Evolutionary conservation across 2,797 vertebrate species (phyloP).

Genomic region (Crocidura indochinensis): DNA sequence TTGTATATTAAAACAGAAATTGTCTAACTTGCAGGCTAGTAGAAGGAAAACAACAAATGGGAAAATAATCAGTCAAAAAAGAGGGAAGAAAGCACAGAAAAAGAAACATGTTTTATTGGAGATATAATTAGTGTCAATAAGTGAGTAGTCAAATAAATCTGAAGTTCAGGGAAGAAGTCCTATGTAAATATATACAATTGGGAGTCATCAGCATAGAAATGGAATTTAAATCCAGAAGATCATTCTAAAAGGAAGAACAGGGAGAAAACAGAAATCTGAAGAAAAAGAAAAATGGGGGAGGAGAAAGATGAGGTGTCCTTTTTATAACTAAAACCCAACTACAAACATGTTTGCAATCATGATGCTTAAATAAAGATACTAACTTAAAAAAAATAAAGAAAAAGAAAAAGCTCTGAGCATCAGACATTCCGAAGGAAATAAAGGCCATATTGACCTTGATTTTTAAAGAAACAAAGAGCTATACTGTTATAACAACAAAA

Average conservation of each 20-base stretch:
- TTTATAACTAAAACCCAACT: too few species aligned
- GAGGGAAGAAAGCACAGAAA: not conserved
- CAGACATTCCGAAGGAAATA: not conserved
- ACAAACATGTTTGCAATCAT: too few species aligned
- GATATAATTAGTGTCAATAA: not conserved
- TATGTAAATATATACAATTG: constrained; percentile 33
- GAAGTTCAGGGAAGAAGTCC: constrained; percentile 23
- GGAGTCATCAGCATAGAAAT: not conserved
- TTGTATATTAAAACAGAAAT: not conserved
- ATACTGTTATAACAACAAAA: not conserved
- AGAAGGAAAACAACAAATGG: not conserved
- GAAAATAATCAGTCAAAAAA: constrained; percentile 18
- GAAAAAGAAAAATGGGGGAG: not conserved
- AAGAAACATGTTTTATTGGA: not conserved
- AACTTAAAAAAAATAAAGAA: too few species aligned
- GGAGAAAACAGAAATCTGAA: not conserved
- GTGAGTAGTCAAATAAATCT: not conserved
- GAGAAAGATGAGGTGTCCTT: too few species aligned
- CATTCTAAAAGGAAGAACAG: not conserved
- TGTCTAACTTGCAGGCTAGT: not conserved
- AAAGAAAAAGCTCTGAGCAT: not conserved
- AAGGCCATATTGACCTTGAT: not conserved
- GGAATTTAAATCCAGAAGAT: not conserved
- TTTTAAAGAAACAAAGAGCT: constrained; percentile 43
- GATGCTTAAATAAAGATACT: too few species aligned